Percentiles rank a stretch among this genome's conserved stretches.
phyloP scores from a whole-genome alignment of 2,888 invertebrate species.

The Amiota communis region DNA sequence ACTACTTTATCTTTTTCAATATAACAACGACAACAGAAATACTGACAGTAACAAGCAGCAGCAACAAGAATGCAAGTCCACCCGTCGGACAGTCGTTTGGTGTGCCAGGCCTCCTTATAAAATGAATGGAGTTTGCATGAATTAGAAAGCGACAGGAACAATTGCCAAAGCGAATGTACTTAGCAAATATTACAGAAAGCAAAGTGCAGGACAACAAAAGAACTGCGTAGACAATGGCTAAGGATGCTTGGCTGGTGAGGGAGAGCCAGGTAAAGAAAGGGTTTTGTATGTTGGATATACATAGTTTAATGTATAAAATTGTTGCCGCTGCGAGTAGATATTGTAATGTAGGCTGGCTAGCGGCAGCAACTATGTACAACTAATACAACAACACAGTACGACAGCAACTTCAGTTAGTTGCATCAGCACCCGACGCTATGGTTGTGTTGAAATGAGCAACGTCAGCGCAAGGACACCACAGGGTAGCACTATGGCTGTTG shows the following conservation, averaged over 20 bases:
- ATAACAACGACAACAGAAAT: constrained; percentile 20
- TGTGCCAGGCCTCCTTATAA: constrained; percentile 27
- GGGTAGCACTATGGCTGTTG: constrained; percentile 43
- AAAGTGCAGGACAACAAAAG: constrained; percentile 19
- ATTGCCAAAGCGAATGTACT: constrained; percentile 25
- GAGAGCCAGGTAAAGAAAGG: background rate
- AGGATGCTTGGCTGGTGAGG: background rate
- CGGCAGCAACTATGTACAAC: background rate
- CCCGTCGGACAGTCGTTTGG: no score
- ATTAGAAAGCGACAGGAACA: constrained; percentile 49
- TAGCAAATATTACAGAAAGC: constrained; percentile 22
- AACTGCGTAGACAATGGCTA: background rate
- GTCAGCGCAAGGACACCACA: constrained; percentile 8
- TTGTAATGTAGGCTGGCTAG: constrained; percentile 9
- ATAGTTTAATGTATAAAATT: background rate
- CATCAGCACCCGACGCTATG: constrained; percentile 17
- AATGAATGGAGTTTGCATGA: constrained; percentile 39
- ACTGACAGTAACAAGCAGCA: constrained; percentile 36
- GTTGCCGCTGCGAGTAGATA: constrained; percentile 13
- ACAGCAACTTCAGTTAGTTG: constrained; percentile 29
- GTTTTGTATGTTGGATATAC: background rate
- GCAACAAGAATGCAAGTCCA: background rate
- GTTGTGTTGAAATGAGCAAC: constrained; percentile 14
- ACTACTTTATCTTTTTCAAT: constrained; percentile 66
- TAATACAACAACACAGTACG: background rate